Percentiles rank a stretch among this genome's conserved stretches.
Evolutionary conservation across 2,888 invertebrate species (phyloP).

Genomic region (Mesochorus sp.): DNA sequence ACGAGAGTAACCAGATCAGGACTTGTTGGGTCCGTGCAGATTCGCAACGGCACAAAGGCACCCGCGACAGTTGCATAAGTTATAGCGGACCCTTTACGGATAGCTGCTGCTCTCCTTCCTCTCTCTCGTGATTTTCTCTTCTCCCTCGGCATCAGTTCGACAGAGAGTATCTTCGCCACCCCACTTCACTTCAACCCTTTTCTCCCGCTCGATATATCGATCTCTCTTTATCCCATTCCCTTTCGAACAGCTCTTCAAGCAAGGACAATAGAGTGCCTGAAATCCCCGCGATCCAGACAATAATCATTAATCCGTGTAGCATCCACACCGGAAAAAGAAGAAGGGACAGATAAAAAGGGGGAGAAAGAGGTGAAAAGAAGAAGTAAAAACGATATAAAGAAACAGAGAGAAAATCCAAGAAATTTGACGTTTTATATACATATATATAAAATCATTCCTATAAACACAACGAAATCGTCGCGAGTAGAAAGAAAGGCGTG

Average conservation of each 20-base stretch:
- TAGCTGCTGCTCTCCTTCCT: neutral
- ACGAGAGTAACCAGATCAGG: conserved; percentile 24
- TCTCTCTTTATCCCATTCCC: conserved; percentile 33
- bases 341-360: conserved; percentile 39
- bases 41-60: conserved; percentile 65
- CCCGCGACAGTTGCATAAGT: conserved; percentile 71
- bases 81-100: conserved; percentile 65
- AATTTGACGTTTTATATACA: neutral
- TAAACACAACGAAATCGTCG: conserved; percentile 67
- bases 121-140: neutral
- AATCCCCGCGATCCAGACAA: conserved; percentile 62
- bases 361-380: too few species aligned
- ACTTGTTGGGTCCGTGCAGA: conserved; percentile 36
- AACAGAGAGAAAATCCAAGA: conserved; percentile 28
- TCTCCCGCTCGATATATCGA: conserved; percentile 17
- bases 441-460: conserved; percentile 67
- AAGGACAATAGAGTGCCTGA: conserved; percentile 64
- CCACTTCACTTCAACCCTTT: conserved; percentile 19
- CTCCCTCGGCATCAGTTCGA: conserved; percentile 12
- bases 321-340: neutral
- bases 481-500: conserved; percentile 2
- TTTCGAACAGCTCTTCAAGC: conserved; percentile 21
- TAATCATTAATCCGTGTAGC: conserved; percentile 66
- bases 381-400: too few species aligned
- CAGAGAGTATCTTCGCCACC: neutral